Evolutionary conservation across 2,888 invertebrate species (phyloP), one percentile per base, ranked within the genome.

Genomic region (Brachyptera putata): DNA sequence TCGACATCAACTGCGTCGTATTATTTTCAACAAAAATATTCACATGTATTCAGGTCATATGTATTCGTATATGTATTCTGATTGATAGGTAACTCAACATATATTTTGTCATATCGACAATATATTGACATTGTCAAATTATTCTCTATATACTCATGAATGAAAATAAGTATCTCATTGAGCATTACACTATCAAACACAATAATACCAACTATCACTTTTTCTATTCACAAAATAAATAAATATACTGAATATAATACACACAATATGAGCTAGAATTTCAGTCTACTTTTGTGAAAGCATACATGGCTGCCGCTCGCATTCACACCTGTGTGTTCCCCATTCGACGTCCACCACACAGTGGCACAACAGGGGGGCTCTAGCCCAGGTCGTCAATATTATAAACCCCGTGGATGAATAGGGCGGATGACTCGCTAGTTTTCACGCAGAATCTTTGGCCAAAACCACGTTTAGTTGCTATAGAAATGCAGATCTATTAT

Each of bases 341-440:
- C 41, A 2, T 21, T 30, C 37, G 41, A 2, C 41, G 41, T 16
- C 41, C 21, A 7, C 9, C 41, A 41, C 41, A 41, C 7, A 41
- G 9, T 21, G 16, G 41, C 5, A 41, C 41, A 16, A 41, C 18
- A 16, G 16, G 41, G 41, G 41, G 13, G 41, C 37, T 14, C 2
- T 7, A 21, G 41, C 41, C 41, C n/a, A 16, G 5, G 41, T 21
- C 41, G 7, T n/a, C 41, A 14, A 16, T 14, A 41, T 14, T 7
- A 16, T 16, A 18, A 9, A 21, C 41, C 3, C 41, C 14, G 3
- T 3, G 14, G 41, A 41, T 41, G 41, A 41, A 41, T n/a, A 41
- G 41, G 41, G 41, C 41, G 41, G 41, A 41, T 41, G 41, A 41
- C 41, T 41, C 41, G 41, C 41, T 41, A 14, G 13, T 41, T 41